A percentile compares a stretch with the other conserved stretches of the same genome.
These are phyloP conservation scores for Lophius piscatorius DNA, from an alignment of 2,113 vertebrate genomes.

Conservation along the genomic window DNA sequence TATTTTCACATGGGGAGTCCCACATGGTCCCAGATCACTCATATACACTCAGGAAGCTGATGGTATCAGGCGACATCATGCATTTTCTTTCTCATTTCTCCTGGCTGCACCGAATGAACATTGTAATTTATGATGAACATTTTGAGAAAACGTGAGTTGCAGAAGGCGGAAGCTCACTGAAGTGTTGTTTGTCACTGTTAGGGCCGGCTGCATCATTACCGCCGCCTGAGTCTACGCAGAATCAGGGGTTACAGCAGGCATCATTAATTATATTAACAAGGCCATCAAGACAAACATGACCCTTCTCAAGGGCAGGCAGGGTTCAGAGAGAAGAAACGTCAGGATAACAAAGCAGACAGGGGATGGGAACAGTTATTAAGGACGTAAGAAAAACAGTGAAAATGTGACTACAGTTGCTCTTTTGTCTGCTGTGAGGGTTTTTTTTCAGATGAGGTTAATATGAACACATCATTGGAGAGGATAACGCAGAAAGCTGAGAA, in stretches of 20 bases:
- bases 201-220: conserved; percentile 29
- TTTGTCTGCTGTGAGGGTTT: too few relatives aligned
- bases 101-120: neutral
- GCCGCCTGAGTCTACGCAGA: conserved; percentile 12
- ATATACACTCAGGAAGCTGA: conserved; percentile 19
- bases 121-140: too few relatives aligned
- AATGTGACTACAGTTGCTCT: too few relatives aligned
- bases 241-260: neutral
- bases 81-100: conserved; percentile 1
- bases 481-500: too few relatives aligned
- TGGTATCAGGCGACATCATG: conserved; percentile 5
- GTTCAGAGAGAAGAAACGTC: conserved; percentile 1
- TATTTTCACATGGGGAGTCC: conserved; percentile 32
- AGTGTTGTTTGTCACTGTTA: conserved; percentile 39
- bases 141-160: neutral
- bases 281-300: conserved; percentile 14
- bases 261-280: conserved; percentile 62
- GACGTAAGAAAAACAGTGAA: neutral
- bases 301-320: conserved; percentile 20
- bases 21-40: conserved; percentile 39
- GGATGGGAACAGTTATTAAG: too few relatives aligned
- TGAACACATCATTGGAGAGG: too few relatives aligned
- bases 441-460: too few relatives aligned
- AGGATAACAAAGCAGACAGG: neutral
- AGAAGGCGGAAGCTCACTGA: neutral